Percentiles rank a stretch among this genome's conserved stretches.
Evolutionary conservation across 2,113 vertebrate genomes (phyloP).

Genomic region (Brachyhypopomus occidentalis): DNA sequence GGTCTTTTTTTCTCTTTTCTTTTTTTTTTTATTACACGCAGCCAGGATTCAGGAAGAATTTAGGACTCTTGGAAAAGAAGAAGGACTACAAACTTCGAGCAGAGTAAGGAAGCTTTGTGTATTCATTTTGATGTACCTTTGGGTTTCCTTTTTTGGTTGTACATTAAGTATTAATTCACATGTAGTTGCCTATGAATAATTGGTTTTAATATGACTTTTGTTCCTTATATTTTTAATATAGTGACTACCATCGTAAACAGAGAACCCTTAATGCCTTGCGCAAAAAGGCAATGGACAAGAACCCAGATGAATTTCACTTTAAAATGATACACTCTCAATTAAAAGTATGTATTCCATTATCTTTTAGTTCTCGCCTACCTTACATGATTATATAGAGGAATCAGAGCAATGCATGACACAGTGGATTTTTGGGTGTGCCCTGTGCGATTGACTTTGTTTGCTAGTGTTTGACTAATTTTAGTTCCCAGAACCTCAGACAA

Average conservation of each 20-base stretch:
- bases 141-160: background rate
- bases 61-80: slow-evolving; percentile 94
- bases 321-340: slow-evolving; percentile 87
- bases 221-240: slow-evolving; percentile 54
- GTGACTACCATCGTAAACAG: slow-evolving; percentile 91
- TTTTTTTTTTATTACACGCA: slow-evolving; percentile 57
- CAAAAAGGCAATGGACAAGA: slow-evolving; percentile 92
- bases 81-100: slow-evolving; percentile 92
- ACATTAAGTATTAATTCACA: too few relatives aligned
- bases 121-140: background rate
- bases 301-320: slow-evolving; percentile 96
- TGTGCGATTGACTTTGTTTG: too few relatives aligned
- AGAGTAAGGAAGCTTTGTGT: slow-evolving; percentile 73
- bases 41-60: slow-evolving; percentile 80
- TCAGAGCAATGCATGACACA: background rate
- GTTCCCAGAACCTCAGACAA: too few relatives aligned
- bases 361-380: background rate
- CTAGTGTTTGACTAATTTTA: too few relatives aligned
- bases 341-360: slow-evolving; percentile 70
- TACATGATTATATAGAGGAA: background rate
- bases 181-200: background rate
- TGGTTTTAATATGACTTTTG: too few relatives aligned
- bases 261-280: slow-evolving; percentile 85
- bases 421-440: too few relatives aligned
- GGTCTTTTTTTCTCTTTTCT: too few relatives aligned